Evolutionary conservation across 2,797 vertebrate species (phyloP).

Genomic region (Hydrolagus colliei): DNA sequence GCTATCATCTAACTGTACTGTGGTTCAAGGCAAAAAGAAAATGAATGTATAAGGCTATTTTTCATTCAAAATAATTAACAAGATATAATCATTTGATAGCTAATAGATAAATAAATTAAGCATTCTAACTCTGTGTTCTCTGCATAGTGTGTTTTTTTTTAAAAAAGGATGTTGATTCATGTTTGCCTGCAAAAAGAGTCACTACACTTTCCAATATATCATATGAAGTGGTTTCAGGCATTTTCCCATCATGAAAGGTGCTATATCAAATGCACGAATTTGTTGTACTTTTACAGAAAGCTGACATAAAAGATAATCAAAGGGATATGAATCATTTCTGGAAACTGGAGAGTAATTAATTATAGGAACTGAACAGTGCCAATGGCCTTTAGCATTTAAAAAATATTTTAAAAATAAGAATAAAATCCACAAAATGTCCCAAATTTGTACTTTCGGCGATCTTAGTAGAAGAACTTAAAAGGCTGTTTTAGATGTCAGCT

Average conservation of each 20-base stretch:
- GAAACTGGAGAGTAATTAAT: conserved; percentile 23
- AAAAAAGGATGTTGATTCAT: too few relatives aligned
- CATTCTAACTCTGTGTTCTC: too few relatives aligned
- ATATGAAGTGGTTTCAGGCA: too few relatives aligned
- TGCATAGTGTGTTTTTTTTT: too few relatives aligned
- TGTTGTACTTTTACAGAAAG: too few relatives aligned
- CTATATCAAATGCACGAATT: too few relatives aligned
- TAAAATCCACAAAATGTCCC: not conserved
- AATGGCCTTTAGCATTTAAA: not conserved
- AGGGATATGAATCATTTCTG: not conserved
- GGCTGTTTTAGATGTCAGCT: conserved; percentile 2
- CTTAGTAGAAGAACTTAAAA: not conserved
- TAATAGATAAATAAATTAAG: conserved; percentile 13
- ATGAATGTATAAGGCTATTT: too few relatives aligned
- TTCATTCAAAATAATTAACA: not conserved
- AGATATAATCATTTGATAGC: not conserved
- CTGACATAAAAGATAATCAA: not conserved
- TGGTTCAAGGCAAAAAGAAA: too few relatives aligned
- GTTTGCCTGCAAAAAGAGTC: not conserved
- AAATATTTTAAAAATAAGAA: not conserved
- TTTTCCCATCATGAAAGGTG: too few relatives aligned
- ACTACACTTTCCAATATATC: not conserved
- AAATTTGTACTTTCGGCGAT: not conserved
- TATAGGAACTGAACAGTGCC: not conserved
- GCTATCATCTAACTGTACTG: too few relatives aligned